Evolutionary conservation across 2,888 invertebrate species (phyloP), one percentile per base, ranked within the genome.

Genomic region (Lissonota sp.): DNA sequence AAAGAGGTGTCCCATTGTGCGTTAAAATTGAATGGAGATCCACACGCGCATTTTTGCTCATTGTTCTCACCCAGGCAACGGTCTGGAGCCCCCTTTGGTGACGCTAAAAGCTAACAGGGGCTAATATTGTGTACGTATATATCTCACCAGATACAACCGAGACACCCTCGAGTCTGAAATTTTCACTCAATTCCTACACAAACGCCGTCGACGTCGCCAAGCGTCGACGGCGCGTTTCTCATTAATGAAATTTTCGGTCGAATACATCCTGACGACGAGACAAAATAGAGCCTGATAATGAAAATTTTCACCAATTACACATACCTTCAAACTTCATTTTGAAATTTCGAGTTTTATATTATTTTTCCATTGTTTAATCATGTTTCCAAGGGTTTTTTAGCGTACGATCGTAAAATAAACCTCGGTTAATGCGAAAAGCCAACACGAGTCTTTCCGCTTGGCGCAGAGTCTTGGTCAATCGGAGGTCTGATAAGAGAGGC

Each of bases 1-100:
- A 74, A 78, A 78, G 74, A 78, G 74, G 55, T 67, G 70, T 81
- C 71, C 63, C 58, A 79, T 82, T 82, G 82, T 82, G 58, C 80
- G 63, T 79, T 72, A 69, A 82, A 79, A 82, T 79, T 75, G 75
- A 82, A 79, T 79, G 75, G 62, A 75, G 71, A 82, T 79, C 72
- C 75, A 75, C 63, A 63, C 74, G 75, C 71, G 67, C 62, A 40
- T 75, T 75, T 80, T 73, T 63, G 71, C 75, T 71, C 78, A 79
- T 79, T 82, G 71, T 82, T 79, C 69, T 72, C 72, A 14, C 12
- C 49, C 46, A 49, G 55, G 8, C 12, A 42, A 14, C 67, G 37
- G 60, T 62, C 71, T 75, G 10, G 62, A 60, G 6, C 39, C 44
- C 44, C 40, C 55, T 67, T 67, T 44, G 66, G 51, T 53, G 51